A percentile compares a stretch with the other conserved stretches of the same genome.
Conservation (phyloP, 2,113 vertebrate species). For the Alaudala cheleensis region DNA sequence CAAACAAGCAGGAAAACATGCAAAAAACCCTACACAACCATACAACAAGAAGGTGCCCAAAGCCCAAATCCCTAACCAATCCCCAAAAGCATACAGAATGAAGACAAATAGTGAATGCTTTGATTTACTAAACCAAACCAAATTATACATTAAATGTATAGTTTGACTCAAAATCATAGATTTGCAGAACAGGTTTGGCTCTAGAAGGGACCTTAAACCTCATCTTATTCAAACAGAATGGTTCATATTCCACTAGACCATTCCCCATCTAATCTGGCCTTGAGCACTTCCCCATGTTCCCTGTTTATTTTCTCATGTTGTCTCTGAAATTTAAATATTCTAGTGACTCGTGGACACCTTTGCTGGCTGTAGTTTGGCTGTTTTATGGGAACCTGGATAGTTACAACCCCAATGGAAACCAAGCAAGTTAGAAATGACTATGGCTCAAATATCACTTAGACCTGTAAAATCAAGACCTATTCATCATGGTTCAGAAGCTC, state of each 20-base stretch:
- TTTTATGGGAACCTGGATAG: neutral
- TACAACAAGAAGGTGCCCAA: neutral
- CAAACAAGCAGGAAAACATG: neutral
- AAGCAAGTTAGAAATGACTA: neutral
- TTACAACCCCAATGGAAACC: neutral
- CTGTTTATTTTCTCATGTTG: neutral
- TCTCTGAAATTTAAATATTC: neutral
- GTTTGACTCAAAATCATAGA: neutral
- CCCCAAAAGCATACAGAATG: neutral
- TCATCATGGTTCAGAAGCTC: neutral
- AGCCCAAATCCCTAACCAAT: fast-evolving
- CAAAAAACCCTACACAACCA: neutral
- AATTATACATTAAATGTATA: neutral
- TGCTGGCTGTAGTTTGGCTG: neutral
- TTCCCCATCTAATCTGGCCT: neutral
- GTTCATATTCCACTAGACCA: neutral
- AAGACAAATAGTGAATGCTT: neutral
- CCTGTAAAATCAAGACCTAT: conserved; percentile 34
- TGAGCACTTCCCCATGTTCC: neutral
- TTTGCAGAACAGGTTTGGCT: neutral
- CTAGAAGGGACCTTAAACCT: neutral
- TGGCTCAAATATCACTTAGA: neutral
- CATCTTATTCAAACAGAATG: fast-evolving
- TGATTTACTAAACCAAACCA: neutral
- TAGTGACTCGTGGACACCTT: neutral